Evolutionary conservation across 2,888 invertebrate genomes (phyloP).

Genomic region (Nomada ruficornis): DNA sequence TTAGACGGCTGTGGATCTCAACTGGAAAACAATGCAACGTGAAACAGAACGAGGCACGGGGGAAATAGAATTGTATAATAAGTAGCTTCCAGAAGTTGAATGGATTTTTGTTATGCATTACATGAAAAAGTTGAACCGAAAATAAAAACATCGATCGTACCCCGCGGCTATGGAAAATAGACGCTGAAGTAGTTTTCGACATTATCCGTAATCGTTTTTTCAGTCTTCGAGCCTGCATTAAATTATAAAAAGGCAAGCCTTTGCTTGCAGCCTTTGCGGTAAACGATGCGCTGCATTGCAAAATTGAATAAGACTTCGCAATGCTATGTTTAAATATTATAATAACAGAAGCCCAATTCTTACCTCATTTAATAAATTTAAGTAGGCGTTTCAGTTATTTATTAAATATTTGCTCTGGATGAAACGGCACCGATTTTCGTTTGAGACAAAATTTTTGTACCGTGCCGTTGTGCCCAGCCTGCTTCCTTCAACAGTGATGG

Average conservation of each 20-base stretch:
- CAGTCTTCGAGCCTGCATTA: too few relatives aligned
- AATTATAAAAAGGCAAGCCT: neutral
- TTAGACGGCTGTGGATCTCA: conserved; percentile 16
- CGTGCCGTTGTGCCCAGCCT: neutral
- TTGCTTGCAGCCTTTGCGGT: too few relatives aligned
- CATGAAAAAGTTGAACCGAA: neutral
- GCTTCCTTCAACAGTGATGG: neutral
- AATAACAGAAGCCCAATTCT: too few relatives aligned
- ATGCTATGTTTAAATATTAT: too few relatives aligned
- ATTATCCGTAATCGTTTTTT: too few relatives aligned
- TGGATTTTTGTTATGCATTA: neutral
- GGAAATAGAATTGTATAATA: neutral
- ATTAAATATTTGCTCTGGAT: neutral
- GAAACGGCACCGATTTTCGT: neutral
- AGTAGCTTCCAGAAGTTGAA: neutral
- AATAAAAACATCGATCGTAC: neutral
- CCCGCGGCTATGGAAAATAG: too few relatives aligned
- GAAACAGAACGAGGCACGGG: neutral
- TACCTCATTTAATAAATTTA: neutral
- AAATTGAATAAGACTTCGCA: too few relatives aligned
- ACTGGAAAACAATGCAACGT: conserved; percentile 12
- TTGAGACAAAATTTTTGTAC: neutral
- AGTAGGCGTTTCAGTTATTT: neutral
- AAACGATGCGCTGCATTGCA: too few relatives aligned
- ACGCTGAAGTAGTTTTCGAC: too few relatives aligned